Conservation (phyloP, 2,797 vertebrate genomes). For the Coregonus sp. region DNA sequence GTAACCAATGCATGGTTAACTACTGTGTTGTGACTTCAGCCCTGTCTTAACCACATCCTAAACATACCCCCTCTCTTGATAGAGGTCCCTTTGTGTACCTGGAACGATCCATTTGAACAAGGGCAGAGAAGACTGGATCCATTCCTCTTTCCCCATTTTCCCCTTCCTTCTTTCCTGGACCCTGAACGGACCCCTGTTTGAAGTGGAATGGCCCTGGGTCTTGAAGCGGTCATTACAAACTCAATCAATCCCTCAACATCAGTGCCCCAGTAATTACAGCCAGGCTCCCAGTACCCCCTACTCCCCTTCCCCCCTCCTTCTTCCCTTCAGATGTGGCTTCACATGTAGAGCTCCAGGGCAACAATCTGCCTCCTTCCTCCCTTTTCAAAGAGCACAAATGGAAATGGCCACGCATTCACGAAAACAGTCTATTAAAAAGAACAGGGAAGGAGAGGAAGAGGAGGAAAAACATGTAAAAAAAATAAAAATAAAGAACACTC, state of each 20-base stretch:
- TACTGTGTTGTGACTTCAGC: neutral
- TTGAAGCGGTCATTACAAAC: slow-evolving; percentile 50
- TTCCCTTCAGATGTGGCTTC: slow-evolving; percentile 17
- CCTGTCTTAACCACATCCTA: neutral
- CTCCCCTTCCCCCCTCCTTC: neutral
- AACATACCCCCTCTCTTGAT: slow-evolving; percentile 55
- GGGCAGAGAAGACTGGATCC: slow-evolving; percentile 48
- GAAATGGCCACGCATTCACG: slow-evolving; percentile 12
- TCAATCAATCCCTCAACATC: slow-evolving; percentile 44
- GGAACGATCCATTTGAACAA: slow-evolving; percentile 54
- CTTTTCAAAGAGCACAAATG: slow-evolving; percentile 20
- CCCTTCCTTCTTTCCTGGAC: slow-evolving; percentile 41
- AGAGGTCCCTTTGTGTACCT: slow-evolving; percentile 65
- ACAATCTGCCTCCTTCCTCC: slow-evolving; percentile 10
- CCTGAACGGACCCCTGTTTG: slow-evolving; percentile 56
- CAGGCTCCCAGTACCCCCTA: slow-evolving; percentile 14
- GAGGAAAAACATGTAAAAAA: slow-evolving; percentile 16
- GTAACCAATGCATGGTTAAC: neutral
- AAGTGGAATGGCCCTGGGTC: slow-evolving; percentile 49
- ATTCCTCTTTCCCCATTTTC: slow-evolving; percentile 40
- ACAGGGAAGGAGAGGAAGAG: slow-evolving; percentile 2
- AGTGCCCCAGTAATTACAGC: slow-evolving; percentile 39
- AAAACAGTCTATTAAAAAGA: neutral
- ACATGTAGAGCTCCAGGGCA: slow-evolving; percentile 28
- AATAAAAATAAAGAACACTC: slow-evolving; percentile 10